These are phyloP conservation scores for Mizuhopecten yessoensis DNA, from an alignment of 1,140 invertebrate species.

Conservation along the genomic window DNA sequence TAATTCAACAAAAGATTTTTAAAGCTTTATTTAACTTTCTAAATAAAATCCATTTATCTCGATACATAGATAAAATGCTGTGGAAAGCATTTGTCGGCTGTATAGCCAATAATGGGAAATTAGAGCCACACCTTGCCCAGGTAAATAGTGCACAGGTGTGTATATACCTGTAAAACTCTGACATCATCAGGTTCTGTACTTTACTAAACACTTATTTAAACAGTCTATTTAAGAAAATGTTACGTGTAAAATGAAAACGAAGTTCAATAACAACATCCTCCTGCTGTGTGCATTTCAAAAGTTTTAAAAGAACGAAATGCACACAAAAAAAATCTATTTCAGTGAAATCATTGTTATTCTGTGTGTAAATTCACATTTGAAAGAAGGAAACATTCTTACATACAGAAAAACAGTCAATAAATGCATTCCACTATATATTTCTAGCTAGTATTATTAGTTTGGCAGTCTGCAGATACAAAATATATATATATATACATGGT, in stretches of 20 bases:
- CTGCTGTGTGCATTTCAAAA: background rate
- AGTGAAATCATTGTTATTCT: too few relatives aligned
- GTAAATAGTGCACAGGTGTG: background rate
- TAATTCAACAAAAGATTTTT: slow-evolving; percentile 12
- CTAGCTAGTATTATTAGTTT: too few relatives aligned
- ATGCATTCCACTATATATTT: too few relatives aligned
- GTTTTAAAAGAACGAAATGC: background rate
- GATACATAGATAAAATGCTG: background rate
- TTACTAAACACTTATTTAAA: background rate
- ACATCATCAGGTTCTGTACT: background rate
- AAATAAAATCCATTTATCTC: slow-evolving; percentile 30
- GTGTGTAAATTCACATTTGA: too few relatives aligned
- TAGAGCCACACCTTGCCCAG: background rate
- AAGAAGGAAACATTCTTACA: too few relatives aligned
- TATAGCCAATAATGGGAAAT: background rate
- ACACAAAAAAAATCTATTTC: too few relatives aligned
- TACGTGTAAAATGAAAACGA: background rate
- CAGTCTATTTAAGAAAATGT: background rate
- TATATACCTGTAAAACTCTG: too few relatives aligned
- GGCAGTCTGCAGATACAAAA: too few relatives aligned
- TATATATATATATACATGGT: too few relatives aligned
- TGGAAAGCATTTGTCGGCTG: background rate
- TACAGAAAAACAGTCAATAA: too few relatives aligned
- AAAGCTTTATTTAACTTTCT: slow-evolving; percentile 35
- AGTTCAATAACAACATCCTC: background rate